Percentiles rank a stretch among this genome's conserved stretches.
These are phyloP conservation scores for Thelaira solivaga DNA, from an alignment of 2,888 invertebrate species.

Conservation along the genomic window DNA sequence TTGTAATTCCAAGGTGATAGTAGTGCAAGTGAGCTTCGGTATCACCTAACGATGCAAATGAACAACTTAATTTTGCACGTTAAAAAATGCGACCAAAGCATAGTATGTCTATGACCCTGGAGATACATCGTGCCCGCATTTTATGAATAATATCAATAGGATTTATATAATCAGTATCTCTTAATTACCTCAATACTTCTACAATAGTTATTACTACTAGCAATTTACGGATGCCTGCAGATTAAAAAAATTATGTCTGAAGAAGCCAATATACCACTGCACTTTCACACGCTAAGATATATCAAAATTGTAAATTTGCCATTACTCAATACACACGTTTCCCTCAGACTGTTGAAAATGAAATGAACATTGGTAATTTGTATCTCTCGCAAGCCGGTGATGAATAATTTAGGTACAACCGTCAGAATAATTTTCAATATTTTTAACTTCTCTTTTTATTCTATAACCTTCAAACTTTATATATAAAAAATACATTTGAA, in stretches of 20 bases:
- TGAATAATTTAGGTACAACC: no score
- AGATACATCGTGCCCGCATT: slow-evolving; percentile 80
- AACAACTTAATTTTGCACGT: slow-evolving; percentile 79
- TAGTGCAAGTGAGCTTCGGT: slow-evolving; percentile 69
- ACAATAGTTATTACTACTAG: background rate
- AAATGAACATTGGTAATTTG: background rate
- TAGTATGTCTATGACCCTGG: slow-evolving; percentile 78
- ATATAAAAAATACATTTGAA: no score
- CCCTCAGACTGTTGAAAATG: background rate
- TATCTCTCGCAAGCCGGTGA: no score
- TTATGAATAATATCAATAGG: background rate
- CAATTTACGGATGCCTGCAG: slow-evolving; percentile 34
- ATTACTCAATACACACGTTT: background rate
- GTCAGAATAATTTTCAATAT: no score
- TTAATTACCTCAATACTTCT: slow-evolving; percentile 37
- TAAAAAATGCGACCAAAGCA: slow-evolving; percentile 80
- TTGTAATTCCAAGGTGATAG: slow-evolving; percentile 77
- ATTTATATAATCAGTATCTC: background rate
- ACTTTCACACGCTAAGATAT: slow-evolving; percentile 53
- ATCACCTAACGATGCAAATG: slow-evolving; percentile 76
- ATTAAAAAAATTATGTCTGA: slow-evolving; percentile 29
- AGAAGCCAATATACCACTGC: slow-evolving; percentile 62
- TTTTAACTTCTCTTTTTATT: no score
- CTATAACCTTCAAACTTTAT: no score
- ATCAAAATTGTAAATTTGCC: background rate